Base-by-base conservation (phyloP, 2,113 vertebrate species). In the Leptobrachium leishanense region DNA sequence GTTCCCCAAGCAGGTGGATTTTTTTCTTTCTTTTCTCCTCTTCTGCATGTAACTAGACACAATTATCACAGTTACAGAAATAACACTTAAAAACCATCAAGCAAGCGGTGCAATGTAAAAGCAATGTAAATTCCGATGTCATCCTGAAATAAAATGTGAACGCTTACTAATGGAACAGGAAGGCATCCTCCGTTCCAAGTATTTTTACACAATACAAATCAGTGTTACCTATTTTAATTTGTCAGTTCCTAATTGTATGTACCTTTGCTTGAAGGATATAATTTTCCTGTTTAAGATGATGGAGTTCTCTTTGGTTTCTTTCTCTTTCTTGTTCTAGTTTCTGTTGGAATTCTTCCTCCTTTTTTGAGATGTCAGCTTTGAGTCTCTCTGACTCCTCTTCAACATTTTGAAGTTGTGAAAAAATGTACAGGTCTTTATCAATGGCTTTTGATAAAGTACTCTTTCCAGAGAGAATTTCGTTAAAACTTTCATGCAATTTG, bases 221-320 rank as follows among this genome's bases (percentile, higher is more conserved):
- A 50, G 46, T 50, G 46, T 50, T 8, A 50, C 1, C 8, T 50
- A 50, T 5, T 8, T 50, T 5, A 50, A 50, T 50, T 50, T 50
- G 4, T 8, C 11, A 72, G 3, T 3, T 43, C 1, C 43, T 43
- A 43, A 43, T 68, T 68, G 4, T 20, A 62, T 4, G 11, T 89
- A 95, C 97, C 94, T 98, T 96, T 85, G 93, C 90, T 78, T 95
- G 94, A 82, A 98, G 93, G 12, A 95, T 75, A 65, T 89, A 97
- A 81, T 95, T 99, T 72, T 98, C 91, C 84, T 97, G 94, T 82
- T 90, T 92, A 54, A 98, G 82, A 1, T 6, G 83, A 74, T 85
- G 86, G 74, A 96, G 85, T 76, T 96, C 91, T 72, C 89, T 92
- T 46, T 89, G 88, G 73, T 90, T 89, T 13, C 90, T 84, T 65